Conservation (phyloP, 2,797 vertebrate genomes). For the Austrolebias charrua region DNA sequence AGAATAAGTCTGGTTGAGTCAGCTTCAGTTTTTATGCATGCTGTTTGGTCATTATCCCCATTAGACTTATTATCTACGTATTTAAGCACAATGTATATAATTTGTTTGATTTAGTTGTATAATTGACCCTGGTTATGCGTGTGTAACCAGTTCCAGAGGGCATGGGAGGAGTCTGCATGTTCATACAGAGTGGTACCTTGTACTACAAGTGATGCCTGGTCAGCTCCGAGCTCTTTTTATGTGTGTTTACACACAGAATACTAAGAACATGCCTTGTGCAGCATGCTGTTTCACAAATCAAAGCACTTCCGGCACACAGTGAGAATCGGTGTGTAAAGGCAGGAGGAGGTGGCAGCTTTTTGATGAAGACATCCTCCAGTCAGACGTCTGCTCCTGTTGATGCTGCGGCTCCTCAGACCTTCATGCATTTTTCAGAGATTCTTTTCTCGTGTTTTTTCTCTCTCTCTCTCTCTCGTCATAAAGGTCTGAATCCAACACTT, state of each 20-base stretch:
- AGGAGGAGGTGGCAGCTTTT: constrained; percentile 23
- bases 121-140: constrained; percentile 18
- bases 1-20: constrained; percentile 10
- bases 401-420: constrained; percentile 17
- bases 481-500: constrained; percentile 4
- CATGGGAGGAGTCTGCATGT: constrained; percentile 26
- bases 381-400: constrained; percentile 29
- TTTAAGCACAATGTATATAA: constrained; percentile 17
- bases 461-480: constrained; percentile 1
- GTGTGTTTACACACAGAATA: constrained; percentile 58
- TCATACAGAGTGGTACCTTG: constrained; percentile 58
- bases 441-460: not conserved
- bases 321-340: constrained; percentile 27
- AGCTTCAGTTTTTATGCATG: constrained; percentile 5
- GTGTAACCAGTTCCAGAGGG: constrained; percentile 21
- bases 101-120: constrained; percentile 25
- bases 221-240: constrained; percentile 55
- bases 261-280: constrained; percentile 52
- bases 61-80: not conserved
- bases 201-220: constrained; percentile 28
- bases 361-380: constrained; percentile 39
- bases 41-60: constrained; percentile 5
- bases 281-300: constrained; percentile 61
- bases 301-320: constrained; percentile 48
- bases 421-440: not conserved